phyloP scores from a whole-genome alignment of 2,797 vertebrate genomes.

The Pangasius krempfi region DNA sequence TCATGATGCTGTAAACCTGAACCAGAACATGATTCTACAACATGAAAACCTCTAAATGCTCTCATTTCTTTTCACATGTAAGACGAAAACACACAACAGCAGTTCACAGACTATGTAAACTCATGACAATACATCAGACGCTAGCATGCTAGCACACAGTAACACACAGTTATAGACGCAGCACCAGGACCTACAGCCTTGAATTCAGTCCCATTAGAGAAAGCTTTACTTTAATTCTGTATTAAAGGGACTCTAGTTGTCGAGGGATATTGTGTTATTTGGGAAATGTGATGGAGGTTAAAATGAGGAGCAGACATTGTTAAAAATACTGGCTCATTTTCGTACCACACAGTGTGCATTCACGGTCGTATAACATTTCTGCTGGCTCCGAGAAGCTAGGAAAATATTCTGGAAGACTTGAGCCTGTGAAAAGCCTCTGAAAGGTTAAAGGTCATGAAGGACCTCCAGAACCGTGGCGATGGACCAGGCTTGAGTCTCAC shows the following conservation, averaged over 20 bases:
- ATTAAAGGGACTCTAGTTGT: conserved; percentile 3
- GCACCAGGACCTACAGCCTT: conserved; percentile 7
- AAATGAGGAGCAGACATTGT: not conserved
- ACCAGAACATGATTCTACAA: not conserved
- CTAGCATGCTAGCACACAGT: not conserved
- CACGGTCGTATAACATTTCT: conserved; percentile 11
- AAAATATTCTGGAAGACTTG: conserved; percentile 24
- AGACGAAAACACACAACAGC: conserved; percentile 24
- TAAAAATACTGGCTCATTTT: not conserved
- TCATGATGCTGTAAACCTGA: not conserved
- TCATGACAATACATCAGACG: not conserved
- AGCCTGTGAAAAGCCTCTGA: not conserved
- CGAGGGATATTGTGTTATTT: not conserved
- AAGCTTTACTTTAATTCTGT: not conserved
- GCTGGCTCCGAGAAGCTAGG: conserved; percentile 6
- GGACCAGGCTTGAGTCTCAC: conserved; percentile 97
- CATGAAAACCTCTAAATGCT: not conserved
- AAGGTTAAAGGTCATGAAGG: conserved; percentile 84
- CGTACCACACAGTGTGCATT: conserved; percentile 29
- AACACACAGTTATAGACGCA: conserved; percentile 18
- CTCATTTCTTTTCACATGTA: not conserved
- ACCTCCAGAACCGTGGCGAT: conserved; percentile 86
- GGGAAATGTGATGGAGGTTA: not conserved
- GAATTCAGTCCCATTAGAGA: not conserved
- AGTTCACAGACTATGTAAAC: conserved; percentile 31